These are phyloP conservation scores for Ischnus inquisitorius DNA, from an alignment of 2,888 invertebrate genomes.

Conservation along the genomic window DNA sequence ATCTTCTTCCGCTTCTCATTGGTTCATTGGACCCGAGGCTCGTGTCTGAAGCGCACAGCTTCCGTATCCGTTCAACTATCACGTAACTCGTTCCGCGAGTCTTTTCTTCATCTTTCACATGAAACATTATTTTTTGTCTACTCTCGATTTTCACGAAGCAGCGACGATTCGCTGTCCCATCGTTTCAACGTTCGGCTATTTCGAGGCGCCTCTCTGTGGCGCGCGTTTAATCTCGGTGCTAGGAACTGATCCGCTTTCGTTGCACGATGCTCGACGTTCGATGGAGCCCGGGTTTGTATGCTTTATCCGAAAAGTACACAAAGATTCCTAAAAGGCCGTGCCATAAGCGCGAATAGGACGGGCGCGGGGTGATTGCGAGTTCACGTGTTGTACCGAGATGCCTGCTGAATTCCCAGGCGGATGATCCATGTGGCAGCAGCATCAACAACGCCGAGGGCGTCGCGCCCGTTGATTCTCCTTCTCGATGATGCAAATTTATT, in stretches of 20 bases:
- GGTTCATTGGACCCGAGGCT: slow-evolving; percentile 43
- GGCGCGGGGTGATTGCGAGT: not conserved
- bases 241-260: slow-evolving; percentile 27
- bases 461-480: not conserved
- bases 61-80: slow-evolving; percentile 19
- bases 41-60: not conserved
- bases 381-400: not conserved
- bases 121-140: not conserved
- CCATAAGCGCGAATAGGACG: slow-evolving; percentile 2
- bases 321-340: slow-evolving; percentile 20
- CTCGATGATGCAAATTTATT: slow-evolving; percentile 55
- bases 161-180: not conserved
- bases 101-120: not conserved
- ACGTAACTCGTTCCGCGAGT: not conserved
- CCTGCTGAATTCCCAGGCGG: slow-evolving; percentile 45
- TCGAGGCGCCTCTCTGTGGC: not conserved
- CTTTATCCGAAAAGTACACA: slow-evolving; percentile 46
- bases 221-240: slow-evolving; percentile 1
- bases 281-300: not conserved
- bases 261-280: slow-evolving; percentile 12
- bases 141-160: not conserved
- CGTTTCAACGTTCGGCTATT: not conserved
- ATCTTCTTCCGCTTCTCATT: slow-evolving; percentile 59
- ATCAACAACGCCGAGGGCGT: not conserved
- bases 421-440: slow-evolving; percentile 16